Evolutionary conservation across 2,797 vertebrate species (phyloP).

Genomic region (Glossophaga mutica): DNA sequence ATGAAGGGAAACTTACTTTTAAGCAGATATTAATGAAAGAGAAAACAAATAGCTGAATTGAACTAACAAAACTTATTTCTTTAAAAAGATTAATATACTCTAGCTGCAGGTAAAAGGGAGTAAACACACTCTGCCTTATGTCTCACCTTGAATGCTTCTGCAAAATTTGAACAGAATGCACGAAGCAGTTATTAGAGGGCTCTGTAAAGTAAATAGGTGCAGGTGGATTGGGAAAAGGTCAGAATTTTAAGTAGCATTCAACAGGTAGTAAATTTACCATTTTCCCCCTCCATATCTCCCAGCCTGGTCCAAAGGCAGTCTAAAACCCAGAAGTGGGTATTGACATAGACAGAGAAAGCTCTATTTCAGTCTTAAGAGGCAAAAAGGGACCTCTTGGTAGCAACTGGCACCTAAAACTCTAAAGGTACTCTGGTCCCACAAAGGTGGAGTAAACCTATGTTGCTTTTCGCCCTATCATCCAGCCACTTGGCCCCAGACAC

Average conservation of each 20-base stretch:
- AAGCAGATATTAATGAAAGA: conserved; percentile 23
- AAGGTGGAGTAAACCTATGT: not conserved
- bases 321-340: not conserved
- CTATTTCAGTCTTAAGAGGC: not conserved
- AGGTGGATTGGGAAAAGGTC: not conserved
- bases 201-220: not conserved
- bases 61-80: not conserved
- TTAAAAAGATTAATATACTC: not conserved
- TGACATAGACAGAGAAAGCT: not conserved
- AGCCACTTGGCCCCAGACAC: not conserved
- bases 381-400: not conserved
- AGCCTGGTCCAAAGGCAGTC: not conserved
- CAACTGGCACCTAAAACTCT: not conserved
- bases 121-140: not conserved
- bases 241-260: not conserved
- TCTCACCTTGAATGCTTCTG: not conserved
- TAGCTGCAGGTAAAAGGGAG: not conserved
- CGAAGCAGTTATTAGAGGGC: not conserved
- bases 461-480: not conserved
- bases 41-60: conserved; percentile 29
- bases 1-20: not conserved
- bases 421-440: not conserved
- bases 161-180: not conserved
- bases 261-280: not conserved
- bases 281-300: not conserved